Percentiles rank a stretch among this genome's conserved stretches.
Conservation (phyloP, 2,888 invertebrate species). For the Ennomos fuscantarius region DNA sequence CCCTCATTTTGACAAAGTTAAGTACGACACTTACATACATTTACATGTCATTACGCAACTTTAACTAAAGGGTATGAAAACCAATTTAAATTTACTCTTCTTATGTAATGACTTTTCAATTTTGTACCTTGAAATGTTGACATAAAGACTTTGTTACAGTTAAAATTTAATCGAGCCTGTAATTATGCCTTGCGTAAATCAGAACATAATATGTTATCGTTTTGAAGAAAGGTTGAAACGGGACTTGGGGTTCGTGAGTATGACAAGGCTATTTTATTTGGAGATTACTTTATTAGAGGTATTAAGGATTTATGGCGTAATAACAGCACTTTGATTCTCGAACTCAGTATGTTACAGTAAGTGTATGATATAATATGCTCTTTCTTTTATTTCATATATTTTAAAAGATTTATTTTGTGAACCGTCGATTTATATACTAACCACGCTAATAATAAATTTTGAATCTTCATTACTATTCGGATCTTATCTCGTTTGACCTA, state of each 20-base stretch:
- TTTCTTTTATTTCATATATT: background rate
- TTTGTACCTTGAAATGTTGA: slow-evolving; percentile 28
- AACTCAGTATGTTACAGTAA: background rate
- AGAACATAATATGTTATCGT: slow-evolving; percentile 1
- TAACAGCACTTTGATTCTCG: slow-evolving; percentile 5
- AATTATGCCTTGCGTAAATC: slow-evolving; percentile 10
- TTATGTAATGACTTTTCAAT: slow-evolving; percentile 27
- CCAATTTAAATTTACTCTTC: slow-evolving; percentile 26
- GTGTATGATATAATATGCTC: background rate
- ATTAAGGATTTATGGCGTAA: slow-evolving; percentile 22
- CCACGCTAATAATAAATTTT: no score
- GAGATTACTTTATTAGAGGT: slow-evolving; percentile 32
- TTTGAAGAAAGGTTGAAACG: slow-evolving; percentile 24
- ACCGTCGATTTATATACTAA: no score
- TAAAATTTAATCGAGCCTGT: slow-evolving; percentile 12
- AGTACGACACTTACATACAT: slow-evolving; percentile 16
- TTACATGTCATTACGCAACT: slow-evolving; percentile 28
- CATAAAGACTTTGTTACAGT: slow-evolving; percentile 33
- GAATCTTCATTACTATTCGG: no score
- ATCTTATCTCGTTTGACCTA: no score
- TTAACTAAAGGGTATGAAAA: slow-evolving; percentile 30
- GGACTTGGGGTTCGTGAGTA: slow-evolving; percentile 36
- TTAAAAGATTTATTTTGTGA: no score
- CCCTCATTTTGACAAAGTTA: slow-evolving; percentile 30
- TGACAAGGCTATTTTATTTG: slow-evolving; percentile 30